Evolutionary conservation across 2,113 vertebrate genomes (phyloP).

Genomic region (Tichodroma muraria): DNA sequence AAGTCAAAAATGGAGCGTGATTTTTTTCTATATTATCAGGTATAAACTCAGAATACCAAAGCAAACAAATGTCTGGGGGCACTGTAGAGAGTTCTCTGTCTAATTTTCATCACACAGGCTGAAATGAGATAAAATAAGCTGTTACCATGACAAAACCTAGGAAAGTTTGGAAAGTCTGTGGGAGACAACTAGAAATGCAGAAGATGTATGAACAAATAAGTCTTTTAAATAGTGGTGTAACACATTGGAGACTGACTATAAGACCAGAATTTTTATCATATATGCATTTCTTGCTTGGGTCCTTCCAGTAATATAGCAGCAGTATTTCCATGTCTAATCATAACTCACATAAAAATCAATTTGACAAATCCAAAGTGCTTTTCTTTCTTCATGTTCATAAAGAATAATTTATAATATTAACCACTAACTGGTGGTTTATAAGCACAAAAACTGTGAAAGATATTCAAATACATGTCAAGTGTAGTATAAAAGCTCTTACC

Average conservation of each 20-base stretch:
- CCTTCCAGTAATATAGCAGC: slow-evolving; percentile 12
- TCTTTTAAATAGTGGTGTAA: slow-evolving; percentile 25
- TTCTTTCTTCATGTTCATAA: not conserved
- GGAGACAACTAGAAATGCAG: slow-evolving; percentile 8
- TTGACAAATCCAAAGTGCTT: not conserved
- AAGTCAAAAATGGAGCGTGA: not conserved
- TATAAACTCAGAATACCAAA: not conserved
- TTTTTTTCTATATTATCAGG: not conserved
- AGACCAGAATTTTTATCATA: slow-evolving; percentile 47
- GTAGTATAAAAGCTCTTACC: not conserved
- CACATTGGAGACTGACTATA: not conserved
- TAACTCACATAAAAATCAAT: slow-evolving; percentile 38
- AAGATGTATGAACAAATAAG: slow-evolving; percentile 48
- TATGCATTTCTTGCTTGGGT: not conserved
- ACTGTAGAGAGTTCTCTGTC: not conserved
- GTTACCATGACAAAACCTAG: slow-evolving; percentile 35
- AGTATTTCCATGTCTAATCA: slow-evolving; percentile 29
- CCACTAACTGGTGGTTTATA: not conserved
- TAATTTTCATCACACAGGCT: slow-evolving; percentile 22
- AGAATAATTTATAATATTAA: not conserved
- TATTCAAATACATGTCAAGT: not conserved
- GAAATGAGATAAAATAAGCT: slow-evolving; percentile 63
- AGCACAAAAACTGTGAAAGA: not conserved
- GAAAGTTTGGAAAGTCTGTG: not conserved
- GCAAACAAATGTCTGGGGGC: not conserved